Evolutionary conservation across 2,888 invertebrate genomes (phyloP).

Genomic region (Drosophila cyrtoloma): DNA sequence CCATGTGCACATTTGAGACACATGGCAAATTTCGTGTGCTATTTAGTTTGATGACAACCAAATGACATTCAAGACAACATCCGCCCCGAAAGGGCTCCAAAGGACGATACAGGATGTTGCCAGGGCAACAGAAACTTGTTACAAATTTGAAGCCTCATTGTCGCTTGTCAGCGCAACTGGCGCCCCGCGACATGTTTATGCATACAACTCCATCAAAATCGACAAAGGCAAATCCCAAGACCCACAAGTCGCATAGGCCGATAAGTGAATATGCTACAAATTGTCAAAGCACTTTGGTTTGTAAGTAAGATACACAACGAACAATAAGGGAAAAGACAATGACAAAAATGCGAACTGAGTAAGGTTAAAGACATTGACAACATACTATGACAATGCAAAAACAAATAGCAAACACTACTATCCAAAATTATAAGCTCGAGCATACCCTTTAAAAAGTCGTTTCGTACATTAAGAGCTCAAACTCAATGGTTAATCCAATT

Average conservation of each 20-base stretch:
- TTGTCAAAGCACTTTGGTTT: constrained; percentile 44
- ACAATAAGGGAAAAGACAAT: constrained; percentile 23
- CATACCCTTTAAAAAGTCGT: constrained; percentile 23
- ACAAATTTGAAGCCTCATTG: constrained; percentile 73
- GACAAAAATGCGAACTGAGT: constrained; percentile 20
- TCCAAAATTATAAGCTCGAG: neutral
- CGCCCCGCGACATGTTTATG: constrained; percentile 76
- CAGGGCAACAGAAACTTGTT: constrained; percentile 63
- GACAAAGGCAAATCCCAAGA: constrained; percentile 31
- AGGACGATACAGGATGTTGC: constrained; percentile 51
- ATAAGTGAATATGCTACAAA: constrained; percentile 74
- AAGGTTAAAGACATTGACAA: constrained; percentile 51
- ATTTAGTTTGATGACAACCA: constrained; percentile 61
- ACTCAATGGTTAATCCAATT: constrained; percentile 1
- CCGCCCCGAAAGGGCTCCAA: constrained; percentile 29
- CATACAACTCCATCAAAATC: constrained; percentile 80
- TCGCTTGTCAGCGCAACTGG: constrained; percentile 78
- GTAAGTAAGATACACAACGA: constrained; percentile 22
- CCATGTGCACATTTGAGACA: constrained; percentile 30
- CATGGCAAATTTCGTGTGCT: constrained; percentile 56
- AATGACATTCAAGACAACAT: constrained; percentile 42
- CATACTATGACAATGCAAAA: constrained; percentile 58
- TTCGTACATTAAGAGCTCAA: constrained; percentile 1
- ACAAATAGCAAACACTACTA: constrained; percentile 17
- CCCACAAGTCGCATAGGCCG: constrained; percentile 33